phyloP scores from a whole-genome alignment of 2,888 invertebrate species.

The Phasia obesa region DNA sequence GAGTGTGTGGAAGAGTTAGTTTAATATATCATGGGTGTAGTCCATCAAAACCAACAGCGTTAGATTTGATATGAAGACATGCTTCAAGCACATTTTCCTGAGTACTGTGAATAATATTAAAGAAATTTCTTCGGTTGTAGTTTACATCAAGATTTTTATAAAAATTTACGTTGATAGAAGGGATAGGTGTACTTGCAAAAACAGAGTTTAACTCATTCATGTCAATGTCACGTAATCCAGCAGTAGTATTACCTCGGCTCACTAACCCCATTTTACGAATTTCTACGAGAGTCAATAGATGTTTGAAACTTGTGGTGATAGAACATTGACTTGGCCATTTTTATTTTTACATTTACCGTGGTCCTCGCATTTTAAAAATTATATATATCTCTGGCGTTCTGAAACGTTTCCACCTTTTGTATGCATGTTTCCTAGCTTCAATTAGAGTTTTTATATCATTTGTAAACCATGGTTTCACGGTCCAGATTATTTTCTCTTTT shows the following conservation, averaged over 20 bases:
- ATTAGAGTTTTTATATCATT: background rate
- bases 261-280: background rate
- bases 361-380: background rate
- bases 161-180: too few species aligned
- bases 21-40: background rate
- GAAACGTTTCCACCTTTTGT: background rate
- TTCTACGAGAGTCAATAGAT: background rate
- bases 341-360: too few species aligned
- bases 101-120: too few species aligned
- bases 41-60: background rate
- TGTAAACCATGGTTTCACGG: background rate
- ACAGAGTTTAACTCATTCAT: background rate
- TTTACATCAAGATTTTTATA: too few species aligned
- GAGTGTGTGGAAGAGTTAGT: constrained; percentile 1
- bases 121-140: too few species aligned
- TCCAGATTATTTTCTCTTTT: background rate
- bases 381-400: background rate
- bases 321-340: background rate
- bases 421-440: background rate
- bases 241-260: background rate
- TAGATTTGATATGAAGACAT: too few species aligned
- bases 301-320: background rate
- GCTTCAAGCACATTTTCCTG: too few species aligned
- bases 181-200: too few species aligned
- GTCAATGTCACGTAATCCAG: background rate